Evolutionary conservation across 2,888 invertebrate genomes (phyloP), one percentile per base, ranked within the genome.

Genomic region (Lithophane ornitopus): DNA sequence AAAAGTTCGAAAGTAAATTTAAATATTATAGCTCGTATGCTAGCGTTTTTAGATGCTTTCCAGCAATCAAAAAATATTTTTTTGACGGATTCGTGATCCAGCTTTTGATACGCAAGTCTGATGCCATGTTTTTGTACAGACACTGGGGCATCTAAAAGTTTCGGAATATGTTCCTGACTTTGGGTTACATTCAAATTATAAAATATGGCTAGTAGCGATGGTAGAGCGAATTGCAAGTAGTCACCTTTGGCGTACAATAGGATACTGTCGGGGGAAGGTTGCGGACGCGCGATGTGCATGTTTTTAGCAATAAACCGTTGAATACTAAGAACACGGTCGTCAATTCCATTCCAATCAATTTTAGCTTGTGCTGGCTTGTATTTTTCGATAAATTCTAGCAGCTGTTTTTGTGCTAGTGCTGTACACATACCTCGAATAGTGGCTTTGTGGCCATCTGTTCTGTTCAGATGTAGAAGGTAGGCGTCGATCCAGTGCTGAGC

Each of bases 41-140:
- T 92, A n/a, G 89, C 82, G 81, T 94, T 94, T 88, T 94, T 93
- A 26, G 91, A 89, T 7, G 86, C 80, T 67, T 91, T 90, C 94
- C 95, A 94, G 54, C 92, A 85, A 73, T 90, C 85, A 12, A 86
- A 84, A 76, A 94, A 92, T 74, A 92, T 82, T 77, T 88, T 79
- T 85, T 90, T 90, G 11, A 93, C 76, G 62, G 91, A 90, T 22
- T 89, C 84, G 19, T 88, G 84, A 70, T 91, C 87, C 34, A 94
- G 83, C 80, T 93, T 94, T 11, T 70, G 76, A 76, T 92, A 93
- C 44, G 93, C 92, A 54, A 94, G 79, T 54, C 94, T 91, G 66
- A 95, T 92, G 0, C 93, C 94, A 82, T 94, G 94, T 84, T 95
- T 95, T 84, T 95, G 95, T 54, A 95, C 78, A 9, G 95, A 94